These are phyloP conservation scores for Drosophila pallidifrons DNA, from an alignment of 1,140 invertebrate species.

Conservation along the genomic window DNA sequence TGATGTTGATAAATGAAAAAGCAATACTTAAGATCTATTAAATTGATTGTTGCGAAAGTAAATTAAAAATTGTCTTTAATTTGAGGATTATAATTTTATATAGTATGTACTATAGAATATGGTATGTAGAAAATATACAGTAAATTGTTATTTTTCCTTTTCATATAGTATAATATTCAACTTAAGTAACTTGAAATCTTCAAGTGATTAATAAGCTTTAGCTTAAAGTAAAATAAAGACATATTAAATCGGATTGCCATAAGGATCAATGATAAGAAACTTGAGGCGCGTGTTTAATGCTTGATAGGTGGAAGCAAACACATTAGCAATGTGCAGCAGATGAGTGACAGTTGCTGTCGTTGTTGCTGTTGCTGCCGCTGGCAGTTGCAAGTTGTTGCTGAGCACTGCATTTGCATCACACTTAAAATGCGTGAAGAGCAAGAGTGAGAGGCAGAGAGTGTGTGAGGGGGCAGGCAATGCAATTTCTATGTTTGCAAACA, in stretches of 20 bases:
- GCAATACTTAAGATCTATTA: too few species aligned
- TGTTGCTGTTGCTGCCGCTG: constrained; percentile 5
- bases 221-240: not conserved
- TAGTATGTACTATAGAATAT: too few species aligned
- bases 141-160: too few species aligned
- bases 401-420: constrained; percentile 40
- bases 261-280: not conserved
- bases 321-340: constrained; percentile 45
- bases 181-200: too few species aligned
- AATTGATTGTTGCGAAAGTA: too few species aligned
- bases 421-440: constrained; percentile 1
- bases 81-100: too few species aligned
- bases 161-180: too few species aligned
- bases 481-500: constrained; percentile 64
- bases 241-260: too few species aligned
- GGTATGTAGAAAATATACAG: too few species aligned
- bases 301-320: constrained; percentile 35
- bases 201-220: not conserved
- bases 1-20: too few species aligned
- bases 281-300: not conserved
- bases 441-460: not conserved
- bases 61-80: too few species aligned
- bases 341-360: constrained; percentile 25
- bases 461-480: constrained; percentile 50
- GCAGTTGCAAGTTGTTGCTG: constrained; percentile 28